phyloP scores from a whole-genome alignment of 2,797 vertebrate genomes.

The Silurus lanzhouensis region DNA sequence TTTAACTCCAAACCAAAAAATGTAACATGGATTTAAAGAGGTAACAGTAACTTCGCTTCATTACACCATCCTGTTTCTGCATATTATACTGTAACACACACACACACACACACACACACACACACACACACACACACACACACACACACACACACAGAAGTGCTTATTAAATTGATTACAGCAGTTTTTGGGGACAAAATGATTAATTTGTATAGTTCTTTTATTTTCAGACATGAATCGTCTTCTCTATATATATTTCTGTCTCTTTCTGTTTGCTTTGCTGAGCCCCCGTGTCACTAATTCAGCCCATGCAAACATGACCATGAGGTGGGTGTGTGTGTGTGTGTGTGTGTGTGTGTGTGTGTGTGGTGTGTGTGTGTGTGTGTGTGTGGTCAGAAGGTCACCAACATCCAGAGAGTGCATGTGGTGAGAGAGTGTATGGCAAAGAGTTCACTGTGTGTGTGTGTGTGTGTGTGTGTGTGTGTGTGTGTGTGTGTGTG shows the following conservation, averaged over 20 bases:
- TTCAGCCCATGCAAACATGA: constrained; percentile 37
- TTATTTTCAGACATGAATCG: background rate
- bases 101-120: background rate
- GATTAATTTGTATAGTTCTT: background rate
- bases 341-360: constrained; percentile 13
- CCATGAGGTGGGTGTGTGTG: constrained; percentile 30
- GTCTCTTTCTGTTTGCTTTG: background rate
- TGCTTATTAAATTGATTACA: background rate
- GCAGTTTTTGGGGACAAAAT: background rate
- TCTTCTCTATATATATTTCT: background rate
- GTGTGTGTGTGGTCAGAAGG: background rate
- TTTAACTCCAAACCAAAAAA: background rate
- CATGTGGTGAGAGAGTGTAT: constrained; percentile 13
- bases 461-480: constrained; percentile 11
- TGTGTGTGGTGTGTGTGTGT: constrained; percentile 8
- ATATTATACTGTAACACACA: background rate
- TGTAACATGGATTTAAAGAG: background rate
- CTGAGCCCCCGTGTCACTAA: constrained; percentile 47
- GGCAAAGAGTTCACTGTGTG: background rate
- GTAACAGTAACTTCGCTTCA: background rate
- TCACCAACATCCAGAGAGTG: constrained; percentile 16
- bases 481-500: background rate
- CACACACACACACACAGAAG: too few species aligned
- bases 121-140: background rate
- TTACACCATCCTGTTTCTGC: background rate